Conservation (phyloP, 2,888 invertebrate genomes). For the Ophion ellenae region DNA sequence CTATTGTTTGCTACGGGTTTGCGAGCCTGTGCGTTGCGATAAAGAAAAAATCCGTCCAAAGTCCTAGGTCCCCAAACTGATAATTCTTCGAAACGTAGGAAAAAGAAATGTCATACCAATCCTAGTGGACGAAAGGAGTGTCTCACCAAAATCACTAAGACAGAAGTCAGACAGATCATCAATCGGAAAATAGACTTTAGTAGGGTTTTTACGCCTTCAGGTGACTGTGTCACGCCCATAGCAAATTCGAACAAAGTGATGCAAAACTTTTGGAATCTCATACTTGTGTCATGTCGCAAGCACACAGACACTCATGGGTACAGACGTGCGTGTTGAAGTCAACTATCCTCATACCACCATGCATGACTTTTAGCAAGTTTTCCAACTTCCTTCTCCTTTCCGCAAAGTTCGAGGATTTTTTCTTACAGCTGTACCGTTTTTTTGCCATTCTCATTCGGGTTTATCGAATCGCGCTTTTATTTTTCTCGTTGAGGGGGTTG, state of each 20-base stretch:
- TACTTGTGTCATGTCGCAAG: neutral
- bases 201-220: no score
- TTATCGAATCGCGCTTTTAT: neutral
- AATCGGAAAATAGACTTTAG: neutral
- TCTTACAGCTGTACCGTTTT: neutral
- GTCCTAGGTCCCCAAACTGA: neutral
- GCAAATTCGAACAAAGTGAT: conserved; percentile 25
- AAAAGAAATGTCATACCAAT: neutral
- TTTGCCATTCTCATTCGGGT: neutral
- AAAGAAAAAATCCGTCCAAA: neutral
- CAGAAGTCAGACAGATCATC: neutral
- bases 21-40: neutral
- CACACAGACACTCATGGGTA: no score
- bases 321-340: no score
- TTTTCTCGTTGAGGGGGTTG: neutral
- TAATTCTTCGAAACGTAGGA: neutral
- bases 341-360: no score
- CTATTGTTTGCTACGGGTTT: conserved; percentile 3
- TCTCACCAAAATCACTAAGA: neutral
- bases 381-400: neutral
- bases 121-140: neutral
- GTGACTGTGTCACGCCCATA: no score
- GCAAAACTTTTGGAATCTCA: conserved; percentile 40
- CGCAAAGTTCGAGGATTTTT: conserved; percentile 23
- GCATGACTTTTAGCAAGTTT: neutral